phyloP scores from a whole-genome alignment of 2,888 invertebrate genomes.

The Hartigia nigra region DNA sequence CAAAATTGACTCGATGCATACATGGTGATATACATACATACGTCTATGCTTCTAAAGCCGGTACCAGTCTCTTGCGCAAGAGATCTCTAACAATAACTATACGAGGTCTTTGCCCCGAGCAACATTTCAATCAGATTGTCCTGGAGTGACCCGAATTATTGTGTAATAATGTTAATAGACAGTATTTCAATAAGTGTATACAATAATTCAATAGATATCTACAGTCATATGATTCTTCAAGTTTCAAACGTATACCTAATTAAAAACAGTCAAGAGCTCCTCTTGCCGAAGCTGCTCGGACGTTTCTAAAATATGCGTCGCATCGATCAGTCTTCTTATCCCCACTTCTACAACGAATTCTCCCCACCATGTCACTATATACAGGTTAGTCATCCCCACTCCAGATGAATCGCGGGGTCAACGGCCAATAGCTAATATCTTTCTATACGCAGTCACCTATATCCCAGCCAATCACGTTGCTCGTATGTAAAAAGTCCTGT shows the following conservation, averaged over 20 bases:
- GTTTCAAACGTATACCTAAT: neutral
- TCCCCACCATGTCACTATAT: neutral
- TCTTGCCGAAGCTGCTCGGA: neutral
- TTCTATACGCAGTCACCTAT: constrained; percentile 14
- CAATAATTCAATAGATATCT: neutral
- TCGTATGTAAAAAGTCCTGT: neutral
- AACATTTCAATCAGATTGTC: neutral
- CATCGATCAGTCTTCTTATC: constrained; percentile 33
- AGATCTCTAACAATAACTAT: neutral
- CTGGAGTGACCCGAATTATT: neutral
- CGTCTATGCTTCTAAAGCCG: neutral
- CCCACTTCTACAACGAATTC: neutral
- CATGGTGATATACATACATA: too few relatives aligned
- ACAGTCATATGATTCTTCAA: neutral
- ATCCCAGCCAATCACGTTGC: neutral
- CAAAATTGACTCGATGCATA: neutral
- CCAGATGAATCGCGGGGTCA: constrained; percentile 32
- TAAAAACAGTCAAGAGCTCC: neutral
- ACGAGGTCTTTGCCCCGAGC: neutral
- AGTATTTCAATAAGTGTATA: neutral
- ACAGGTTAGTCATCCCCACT: neutral
- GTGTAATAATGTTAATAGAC: neutral
- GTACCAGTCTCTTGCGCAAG: neutral
- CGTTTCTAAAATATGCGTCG: constrained; percentile 12
- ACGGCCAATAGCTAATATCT: constrained; percentile 40